phyloP scores from a whole-genome alignment of 1,140 invertebrate genomes.

The Brachionus rotundiformis region DNA sequence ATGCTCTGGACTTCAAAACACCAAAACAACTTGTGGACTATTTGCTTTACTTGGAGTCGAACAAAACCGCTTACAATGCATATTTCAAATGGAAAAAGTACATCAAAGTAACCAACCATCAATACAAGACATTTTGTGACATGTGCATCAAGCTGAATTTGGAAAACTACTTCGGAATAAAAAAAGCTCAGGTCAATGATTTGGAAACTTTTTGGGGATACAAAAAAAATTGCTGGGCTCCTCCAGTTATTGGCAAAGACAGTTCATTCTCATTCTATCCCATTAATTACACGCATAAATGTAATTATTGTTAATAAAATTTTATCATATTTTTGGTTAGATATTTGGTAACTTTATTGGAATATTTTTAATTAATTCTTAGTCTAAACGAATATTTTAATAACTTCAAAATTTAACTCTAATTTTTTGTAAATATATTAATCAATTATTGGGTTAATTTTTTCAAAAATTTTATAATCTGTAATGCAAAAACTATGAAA shows the following conservation, averaged over 20 bases:
- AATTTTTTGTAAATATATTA: too few relatives aligned
- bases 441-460: too few relatives aligned
- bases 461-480: too few relatives aligned
- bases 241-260: neutral
- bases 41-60: slow-evolving; percentile 29
- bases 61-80: slow-evolving; percentile 40
- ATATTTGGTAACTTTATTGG: too few relatives aligned
- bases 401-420: too few relatives aligned
- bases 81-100: slow-evolving; percentile 52
- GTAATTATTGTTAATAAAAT: neutral
- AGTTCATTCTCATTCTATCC: neutral
- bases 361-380: too few relatives aligned
- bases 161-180: slow-evolving; percentile 9
- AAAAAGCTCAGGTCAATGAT: slow-evolving; percentile 40
- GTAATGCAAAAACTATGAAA: too few relatives aligned
- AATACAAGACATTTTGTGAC: slow-evolving; percentile 45
- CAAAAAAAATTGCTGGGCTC: neutral
- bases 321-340: too few relatives aligned
- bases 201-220: slow-evolving; percentile 36
- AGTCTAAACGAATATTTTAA: too few relatives aligned
- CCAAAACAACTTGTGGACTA: slow-evolving; percentile 34
- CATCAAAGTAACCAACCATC: neutral
- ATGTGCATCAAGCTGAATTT: slow-evolving; percentile 47
- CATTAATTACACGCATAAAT: neutral
- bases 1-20: slow-evolving; percentile 43